phyloP scores from a whole-genome alignment of 2,797 vertebrate species.

The Spheniscus humboldti region DNA sequence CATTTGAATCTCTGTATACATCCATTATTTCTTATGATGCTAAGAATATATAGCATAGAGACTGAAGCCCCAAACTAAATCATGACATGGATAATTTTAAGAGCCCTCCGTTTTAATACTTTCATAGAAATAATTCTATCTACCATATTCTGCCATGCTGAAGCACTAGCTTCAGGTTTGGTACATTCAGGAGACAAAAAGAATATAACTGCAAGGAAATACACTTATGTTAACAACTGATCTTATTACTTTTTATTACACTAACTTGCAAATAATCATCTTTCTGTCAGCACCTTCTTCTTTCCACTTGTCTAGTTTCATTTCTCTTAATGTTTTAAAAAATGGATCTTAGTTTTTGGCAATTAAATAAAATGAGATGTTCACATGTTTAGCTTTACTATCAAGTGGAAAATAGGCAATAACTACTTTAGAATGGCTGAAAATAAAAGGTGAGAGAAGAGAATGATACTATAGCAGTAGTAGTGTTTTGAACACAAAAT shows the following conservation, averaged over 20 bases:
- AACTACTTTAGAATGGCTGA: not conserved
- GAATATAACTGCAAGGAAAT: not conserved
- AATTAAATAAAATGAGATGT: conserved; percentile 23
- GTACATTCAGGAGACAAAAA: not conserved
- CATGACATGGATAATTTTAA: not conserved
- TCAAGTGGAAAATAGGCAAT: not conserved
- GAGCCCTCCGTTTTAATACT: not conserved
- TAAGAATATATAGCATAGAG: not conserved
- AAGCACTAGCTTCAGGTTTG: not conserved
- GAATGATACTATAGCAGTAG: not conserved
- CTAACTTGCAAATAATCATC: not conserved
- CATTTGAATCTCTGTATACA: not conserved
- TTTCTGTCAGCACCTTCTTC: not conserved
- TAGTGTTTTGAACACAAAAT: not conserved
- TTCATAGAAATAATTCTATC: not conserved
- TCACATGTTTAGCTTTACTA: not conserved
- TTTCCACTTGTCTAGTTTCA: not conserved
- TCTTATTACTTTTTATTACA: not conserved
- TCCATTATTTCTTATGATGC: not conserved
- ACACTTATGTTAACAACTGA: not conserved
- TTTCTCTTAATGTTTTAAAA: not conserved
- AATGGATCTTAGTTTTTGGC: not conserved
- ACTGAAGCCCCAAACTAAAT: not conserved
- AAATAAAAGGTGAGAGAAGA: not conserved
- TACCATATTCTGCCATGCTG: not conserved